These are phyloP conservation scores for Anoplius nigerrimus DNA, from an alignment of 2,888 invertebrate genomes.

Conservation along the genomic window DNA sequence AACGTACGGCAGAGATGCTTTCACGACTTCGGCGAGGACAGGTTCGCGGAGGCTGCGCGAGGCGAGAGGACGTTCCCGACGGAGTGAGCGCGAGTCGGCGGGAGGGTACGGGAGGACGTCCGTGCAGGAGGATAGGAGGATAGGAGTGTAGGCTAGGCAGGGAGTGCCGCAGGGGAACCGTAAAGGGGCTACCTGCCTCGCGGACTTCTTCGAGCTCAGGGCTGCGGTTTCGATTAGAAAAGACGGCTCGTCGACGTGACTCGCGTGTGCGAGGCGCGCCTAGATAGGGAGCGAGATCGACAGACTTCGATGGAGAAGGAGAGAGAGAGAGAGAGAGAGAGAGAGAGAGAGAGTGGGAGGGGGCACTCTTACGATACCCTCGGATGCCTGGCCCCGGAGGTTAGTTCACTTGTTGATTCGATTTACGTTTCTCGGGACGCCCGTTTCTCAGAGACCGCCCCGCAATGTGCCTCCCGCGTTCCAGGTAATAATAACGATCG, in stretches of 20 bases:
- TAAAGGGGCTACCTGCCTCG: conserved; percentile 57
- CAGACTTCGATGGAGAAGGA: too few species aligned
- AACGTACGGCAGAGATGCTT: conserved; percentile 55
- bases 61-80: conserved; percentile 34
- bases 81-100: conserved; percentile 19
- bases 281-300: conserved; percentile 13
- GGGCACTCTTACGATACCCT: background rate
- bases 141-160: conserved; percentile 21
- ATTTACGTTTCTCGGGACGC: too few species aligned
- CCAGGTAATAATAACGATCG: too few species aligned
- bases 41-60: conserved; percentile 45
- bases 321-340: background rate
- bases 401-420: conserved; percentile 3
- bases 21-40: conserved; percentile 53
- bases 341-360: background rate
- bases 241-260: conserved; percentile 25
- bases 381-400: conserved; percentile 2
- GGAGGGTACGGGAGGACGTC: conserved; percentile 6
- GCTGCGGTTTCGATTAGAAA: conserved; percentile 39
- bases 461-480: too few species aligned
- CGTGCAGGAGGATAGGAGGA: background rate
- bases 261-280: conserved; percentile 5
- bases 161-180: conserved; percentile 58
- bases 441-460: too few species aligned
- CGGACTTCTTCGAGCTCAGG: conserved; percentile 49